phyloP scores from a whole-genome alignment of 2,888 invertebrate species.

The Dorcus hopei region DNA sequence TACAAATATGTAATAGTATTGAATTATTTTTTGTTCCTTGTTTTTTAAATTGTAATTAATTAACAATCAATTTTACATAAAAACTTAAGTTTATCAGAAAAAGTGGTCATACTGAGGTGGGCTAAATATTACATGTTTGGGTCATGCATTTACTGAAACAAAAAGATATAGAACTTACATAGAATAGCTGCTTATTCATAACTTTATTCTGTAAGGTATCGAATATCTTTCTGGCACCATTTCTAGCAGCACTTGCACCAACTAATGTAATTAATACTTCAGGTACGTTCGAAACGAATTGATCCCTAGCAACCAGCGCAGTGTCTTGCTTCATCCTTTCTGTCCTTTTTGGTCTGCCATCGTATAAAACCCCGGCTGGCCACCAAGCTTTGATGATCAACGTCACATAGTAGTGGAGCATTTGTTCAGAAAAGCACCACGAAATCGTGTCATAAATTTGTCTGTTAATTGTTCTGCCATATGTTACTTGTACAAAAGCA shows the following conservation, averaged over 20 bases:
- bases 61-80: neutral
- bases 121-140: too few relatives aligned
- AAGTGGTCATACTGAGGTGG: neutral
- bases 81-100: slow-evolving; percentile 3
- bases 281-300: slow-evolving; percentile 70
- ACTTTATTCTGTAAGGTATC: slow-evolving; percentile 79
- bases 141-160: neutral
- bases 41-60: neutral
- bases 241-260: slow-evolving; percentile 79
- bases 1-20: too few relatives aligned
- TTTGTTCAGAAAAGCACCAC: slow-evolving; percentile 86
- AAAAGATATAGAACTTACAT: slow-evolving; percentile 61
- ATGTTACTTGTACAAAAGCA: slow-evolving; percentile 82
- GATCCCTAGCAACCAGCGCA: slow-evolving; percentile 64
- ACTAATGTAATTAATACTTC: slow-evolving; percentile 80
- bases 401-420: slow-evolving; percentile 84
- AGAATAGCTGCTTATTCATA: slow-evolving; percentile 87
- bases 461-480: slow-evolving; percentile 88
- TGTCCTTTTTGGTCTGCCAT: slow-evolving; percentile 53
- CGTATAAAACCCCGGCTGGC: slow-evolving; percentile 77
- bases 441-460: slow-evolving; percentile 85
- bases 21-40: neutral
- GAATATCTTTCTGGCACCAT: slow-evolving; percentile 83
- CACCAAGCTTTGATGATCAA: slow-evolving; percentile 83
- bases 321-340: slow-evolving; percentile 67